phyloP scores from a whole-genome alignment of 2,888 invertebrate species.

The Pegoplata infirma region DNA sequence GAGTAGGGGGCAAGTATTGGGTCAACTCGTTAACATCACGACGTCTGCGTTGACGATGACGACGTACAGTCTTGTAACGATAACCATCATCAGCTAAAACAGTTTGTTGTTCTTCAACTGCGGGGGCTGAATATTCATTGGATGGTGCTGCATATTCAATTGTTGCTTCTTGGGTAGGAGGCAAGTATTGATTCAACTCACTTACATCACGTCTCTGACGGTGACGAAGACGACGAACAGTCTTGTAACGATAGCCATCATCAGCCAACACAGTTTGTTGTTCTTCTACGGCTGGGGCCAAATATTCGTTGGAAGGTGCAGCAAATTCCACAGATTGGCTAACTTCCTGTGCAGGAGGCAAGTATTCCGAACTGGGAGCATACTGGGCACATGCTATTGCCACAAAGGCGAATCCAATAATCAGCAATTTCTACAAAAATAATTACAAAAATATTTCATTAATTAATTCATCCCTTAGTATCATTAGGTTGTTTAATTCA shows the following conservation, averaged over 20 bases:
- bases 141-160: too few relatives aligned
- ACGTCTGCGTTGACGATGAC: too few relatives aligned
- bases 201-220: slow-evolving; percentile 35
- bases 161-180: too few relatives aligned
- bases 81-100: too few relatives aligned
- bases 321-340: slow-evolving; percentile 17
- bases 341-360: slow-evolving; percentile 46
- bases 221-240: slow-evolving; percentile 55
- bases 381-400: slow-evolving; percentile 51
- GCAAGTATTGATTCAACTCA: too few relatives aligned
- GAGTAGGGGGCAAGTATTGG: too few relatives aligned
- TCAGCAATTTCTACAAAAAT: slow-evolving; percentile 45
- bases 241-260: slow-evolving; percentile 65
- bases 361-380: slow-evolving; percentile 47
- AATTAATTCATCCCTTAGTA: not conserved
- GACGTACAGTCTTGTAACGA: too few relatives aligned
- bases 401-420: slow-evolving; percentile 46
- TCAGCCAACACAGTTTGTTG: slow-evolving; percentile 60
- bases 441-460: not conserved
- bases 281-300: slow-evolving; percentile 34
- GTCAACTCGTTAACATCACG: too few relatives aligned
- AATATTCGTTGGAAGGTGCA: slow-evolving; percentile 41
- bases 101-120: too few relatives aligned
- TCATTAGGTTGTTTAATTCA: not conserved
- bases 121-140: too few relatives aligned